Evolutionary conservation across 64 coral and sea anemone genomes (phyloP), one percentile per base, ranked within the genome.

Genomic region (Actinia equina): DNA sequence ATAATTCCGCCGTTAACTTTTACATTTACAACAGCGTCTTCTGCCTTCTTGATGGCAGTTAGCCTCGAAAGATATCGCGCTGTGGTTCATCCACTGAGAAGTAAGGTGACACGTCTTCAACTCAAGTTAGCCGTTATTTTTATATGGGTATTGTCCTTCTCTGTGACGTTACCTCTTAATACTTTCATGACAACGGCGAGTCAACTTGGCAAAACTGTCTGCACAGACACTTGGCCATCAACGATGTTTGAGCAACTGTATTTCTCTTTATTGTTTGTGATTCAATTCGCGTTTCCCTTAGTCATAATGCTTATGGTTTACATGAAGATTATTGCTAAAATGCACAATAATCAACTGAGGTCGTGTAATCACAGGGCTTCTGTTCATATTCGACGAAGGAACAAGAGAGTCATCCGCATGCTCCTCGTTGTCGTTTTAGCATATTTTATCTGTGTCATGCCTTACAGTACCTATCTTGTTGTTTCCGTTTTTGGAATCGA

Each of bases 1-100:
- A 76, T 90, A 3, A 83, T 90, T 57, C 88, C 88, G 5, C 81
- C 82, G 14, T 85, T 90, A 77, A 90, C 88, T 14, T 90, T 57
- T 44, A 69, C 83, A 18, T 90, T 90, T 20, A 83, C 83, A 3
- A 90, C 88, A 5, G 82, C 88, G 5, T 90, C 88, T 14, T 69
- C 80, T 8, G 61, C 82, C 4, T 85, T 85, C 23, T 78, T 90
- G 8, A 41, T 85, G 88, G 64, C 81, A 11, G 82, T 85, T 2
- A 90, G 82, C 25, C 55, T 51, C 25, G 88, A 90, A 58, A 61
- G 88, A 18, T 90, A 90, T 26, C 82, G 51, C 23, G 88, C 88
- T 37, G 65, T 90, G 7, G 88, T 90, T 15, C 45, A 49, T 59
- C 59, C 80, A 17, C 45, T 90, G 5, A 84, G 71, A 15, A 17